phyloP scores from a whole-genome alignment of 2,888 invertebrate genomes.

The Mechanitis messenoides region DNA sequence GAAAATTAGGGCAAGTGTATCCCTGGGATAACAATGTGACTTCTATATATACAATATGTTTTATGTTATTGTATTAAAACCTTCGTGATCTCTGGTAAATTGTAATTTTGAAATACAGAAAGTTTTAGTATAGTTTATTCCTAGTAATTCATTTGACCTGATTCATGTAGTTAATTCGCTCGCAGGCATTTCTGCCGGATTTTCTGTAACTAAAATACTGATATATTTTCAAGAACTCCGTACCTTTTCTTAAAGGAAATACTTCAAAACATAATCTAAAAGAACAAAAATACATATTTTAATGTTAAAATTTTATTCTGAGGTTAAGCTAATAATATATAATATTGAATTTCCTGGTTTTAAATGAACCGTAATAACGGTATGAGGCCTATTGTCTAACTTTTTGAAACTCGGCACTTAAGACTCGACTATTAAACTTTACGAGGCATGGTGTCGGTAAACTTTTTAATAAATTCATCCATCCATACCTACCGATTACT shows the following conservation, averaged over 20 bases:
- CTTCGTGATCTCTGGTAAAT: constrained; percentile 30
- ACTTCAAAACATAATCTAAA: not conserved
- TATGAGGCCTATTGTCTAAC: constrained; percentile 46
- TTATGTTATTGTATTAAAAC: constrained; percentile 45
- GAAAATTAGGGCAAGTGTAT: constrained; percentile 52
- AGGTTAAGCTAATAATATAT: not conserved
- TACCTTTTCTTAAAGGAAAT: constrained; percentile 11
- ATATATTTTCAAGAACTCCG: constrained; percentile 22
- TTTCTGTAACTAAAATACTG: constrained; percentile 19
- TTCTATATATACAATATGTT: constrained; percentile 29
- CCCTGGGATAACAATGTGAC: constrained; percentile 37
- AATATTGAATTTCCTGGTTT: constrained; percentile 8
- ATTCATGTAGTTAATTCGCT: constrained; percentile 34
- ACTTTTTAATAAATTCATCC: constrained; percentile 71
- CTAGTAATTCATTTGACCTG: constrained; percentile 24
- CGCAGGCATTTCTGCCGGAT: constrained; percentile 27
- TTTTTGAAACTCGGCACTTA: constrained; percentile 48
- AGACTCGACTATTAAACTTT: constrained; percentile 61
- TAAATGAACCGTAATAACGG: constrained; percentile 40
- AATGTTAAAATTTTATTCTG: not conserved
- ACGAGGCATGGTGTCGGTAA: constrained; percentile 44
- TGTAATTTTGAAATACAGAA: no score
- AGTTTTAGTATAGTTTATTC: no score
- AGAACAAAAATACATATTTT: not conserved
- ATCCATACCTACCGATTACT: constrained; percentile 55